Conservation (phyloP, 64 coral and sea anemone genomes). For the Pocillopora verrucosa region DNA sequence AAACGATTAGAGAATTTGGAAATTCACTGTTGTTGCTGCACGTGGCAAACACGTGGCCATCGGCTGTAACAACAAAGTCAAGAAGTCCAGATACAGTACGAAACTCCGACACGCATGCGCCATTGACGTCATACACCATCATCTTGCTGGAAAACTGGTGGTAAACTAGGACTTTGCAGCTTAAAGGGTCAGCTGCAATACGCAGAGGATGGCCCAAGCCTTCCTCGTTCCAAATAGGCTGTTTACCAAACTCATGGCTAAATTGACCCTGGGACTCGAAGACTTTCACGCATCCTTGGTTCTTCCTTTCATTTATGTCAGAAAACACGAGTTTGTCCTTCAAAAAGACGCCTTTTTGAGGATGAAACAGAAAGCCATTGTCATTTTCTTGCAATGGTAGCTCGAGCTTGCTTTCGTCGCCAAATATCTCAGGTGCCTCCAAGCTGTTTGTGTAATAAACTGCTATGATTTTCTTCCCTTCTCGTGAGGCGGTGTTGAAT, state of each 20-base stretch:
- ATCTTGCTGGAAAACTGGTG: conserved; percentile 15
- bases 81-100: conserved; percentile 26
- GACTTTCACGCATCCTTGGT: conserved; percentile 29
- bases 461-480: conserved; percentile 14
- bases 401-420: conserved; percentile 7
- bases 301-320: conserved; percentile 5
- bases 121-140: conserved; percentile 31
- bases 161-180: conserved; percentile 16
- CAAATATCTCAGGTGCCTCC: conserved; percentile 18
- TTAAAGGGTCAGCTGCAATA: conserved; percentile 34
- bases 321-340: conserved; percentile 41
- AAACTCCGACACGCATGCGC: conserved; percentile 39
- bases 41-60: background rate
- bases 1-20: conserved; percentile 25
- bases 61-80: conserved; percentile 9
- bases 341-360: conserved; percentile 29
- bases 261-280: conserved; percentile 24
- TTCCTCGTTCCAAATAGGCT: conserved; percentile 36
- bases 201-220: conserved; percentile 26
- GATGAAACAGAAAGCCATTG: background rate
- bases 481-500: background rate
- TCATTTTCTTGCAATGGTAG: background rate
- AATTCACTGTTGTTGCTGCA: conserved; percentile 42
- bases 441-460: conserved; percentile 44
- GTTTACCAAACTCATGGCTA: conserved; percentile 6